Base-by-base conservation (phyloP, 1,140 invertebrate species). In the Cydia splendana region DNA sequence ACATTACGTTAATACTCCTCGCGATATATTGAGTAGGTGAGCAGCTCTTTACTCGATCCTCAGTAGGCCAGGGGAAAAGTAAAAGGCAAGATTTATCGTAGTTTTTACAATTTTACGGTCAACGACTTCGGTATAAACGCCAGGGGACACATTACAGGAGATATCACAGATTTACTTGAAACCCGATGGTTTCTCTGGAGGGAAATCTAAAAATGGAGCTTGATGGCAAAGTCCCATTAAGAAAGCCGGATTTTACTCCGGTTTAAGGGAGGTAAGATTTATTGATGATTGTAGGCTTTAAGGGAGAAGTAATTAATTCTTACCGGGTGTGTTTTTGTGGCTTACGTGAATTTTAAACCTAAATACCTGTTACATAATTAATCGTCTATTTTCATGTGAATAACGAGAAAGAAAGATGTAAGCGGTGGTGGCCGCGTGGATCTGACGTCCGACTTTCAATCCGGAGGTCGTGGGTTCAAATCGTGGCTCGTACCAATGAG, bases 81-180 rank as follows among this genome's bases (percentile, higher is more conserved):
- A 79, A 77, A 82, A 86, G 85, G 79, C 80, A 84, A 82, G 86
- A 87, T 88, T 89, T 87, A 86, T 88, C 82, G 82, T 85, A 85
- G 85, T 88, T 88, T 87, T 88, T 87, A 87, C 85, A 89, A 89
- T 89, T 89, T 89, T 88, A 88, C 85, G 86, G 88, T 89, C 86
- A 88, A 84, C 83, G 87, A 84, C 86, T 87, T 84, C 84, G 85
- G 83, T 81, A 81, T 80, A 78, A 79, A 85, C 80, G 84, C 82
- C 86, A 80, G 76, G 88, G 87, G 87, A 89, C 81, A 87, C 87
- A 88, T 90, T 88, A 89, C 84, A 77, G 81, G 81, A 87, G 85
- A 88, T 90, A 88, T 89, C 87, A 82, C 86, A 87, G 87, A 90
- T 88, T 88, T 89, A 89, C 88, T 90, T 88, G 86, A 85, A 88